Base-by-base conservation (phyloP, 1,140 invertebrate genomes). In the Lepeophtheirus salmonis region DNA sequence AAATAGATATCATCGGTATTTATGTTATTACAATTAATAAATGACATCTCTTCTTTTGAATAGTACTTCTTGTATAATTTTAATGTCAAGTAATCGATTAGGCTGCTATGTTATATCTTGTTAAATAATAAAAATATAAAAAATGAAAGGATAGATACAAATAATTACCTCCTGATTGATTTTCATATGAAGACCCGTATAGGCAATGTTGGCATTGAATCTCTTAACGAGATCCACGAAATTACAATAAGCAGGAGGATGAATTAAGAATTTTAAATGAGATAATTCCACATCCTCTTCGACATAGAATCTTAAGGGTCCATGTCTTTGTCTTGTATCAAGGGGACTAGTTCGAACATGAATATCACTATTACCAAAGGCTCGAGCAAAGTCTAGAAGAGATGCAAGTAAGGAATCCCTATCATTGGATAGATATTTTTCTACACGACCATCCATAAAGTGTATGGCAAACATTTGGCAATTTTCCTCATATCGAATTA, bases 191-290 rank as follows among this genome's bases (percentile, higher is more conserved):
- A 98, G 80, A 23, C 96, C 95, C 73, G 88, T 96, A 71, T 98
- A 98, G 2, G 94, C 87, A 66, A 97, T 79, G 71, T 98, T 98
- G 50, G 88, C 85, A 75, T 98, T 99, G 70, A 99, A 98, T 64
- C 94, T 74, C 60, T 85, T 79, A 2, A 97, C 79, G 50, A 76
- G 71, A 58, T 80, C 76, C 63, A 71, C 66, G 63, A 78, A 76
- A 62, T 84, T 83, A 67, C 74, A 74, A 16, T 71, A 71, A 26
- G 75, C 78, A 67, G 83, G 82, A 62, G 80, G 78, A 65, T 81
- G 77, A 63, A 83, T 78, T n/a, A 89, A 74, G 65, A 88, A 84
- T 69, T 85, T 86, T 21, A 92, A 74, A 69, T 89, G 84, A 51
- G 79, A 76, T 63, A 82, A 83, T 75, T 99, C 95, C 1, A 91